Conservation (phyloP, 2,888 invertebrate species). For the Erannis defoliaria region DNA sequence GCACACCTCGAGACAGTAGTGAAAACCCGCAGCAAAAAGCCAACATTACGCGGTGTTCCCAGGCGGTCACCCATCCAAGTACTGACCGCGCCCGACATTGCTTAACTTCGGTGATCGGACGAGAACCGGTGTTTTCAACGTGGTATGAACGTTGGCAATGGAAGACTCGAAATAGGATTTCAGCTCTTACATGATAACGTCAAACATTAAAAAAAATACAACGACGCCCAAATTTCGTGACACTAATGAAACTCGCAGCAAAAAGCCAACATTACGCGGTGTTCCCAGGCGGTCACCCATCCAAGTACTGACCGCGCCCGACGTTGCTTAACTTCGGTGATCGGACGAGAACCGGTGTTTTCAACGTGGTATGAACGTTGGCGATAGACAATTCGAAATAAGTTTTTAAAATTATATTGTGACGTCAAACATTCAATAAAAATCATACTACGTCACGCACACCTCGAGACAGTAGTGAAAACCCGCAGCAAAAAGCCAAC, state of each 20-base stretch:
- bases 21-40: conserved; percentile 57
- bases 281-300: conserved; percentile 79
- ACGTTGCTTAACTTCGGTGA: conserved; percentile 79
- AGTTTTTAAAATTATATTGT: too few species aligned
- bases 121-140: conserved; percentile 75
- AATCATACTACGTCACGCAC: too few species aligned
- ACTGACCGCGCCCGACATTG: conserved; percentile 77
- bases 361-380: conserved; percentile 76
- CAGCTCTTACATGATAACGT: too few species aligned
- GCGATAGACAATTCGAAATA: conserved; percentile 42
- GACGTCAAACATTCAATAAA: too few species aligned
- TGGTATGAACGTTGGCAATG: conserved; percentile 49
- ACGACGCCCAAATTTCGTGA: too few species aligned
- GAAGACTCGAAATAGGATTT: too few species aligned
- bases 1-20: too few species aligned
- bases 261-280: too few species aligned
- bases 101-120: conserved; percentile 78
- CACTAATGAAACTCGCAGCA: too few species aligned
- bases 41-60: conserved; percentile 73
- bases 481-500: conserved; percentile 58
- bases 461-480: too few species aligned
- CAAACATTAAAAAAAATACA: too few species aligned
- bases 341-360: conserved; percentile 80
- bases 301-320: conserved; percentile 79
- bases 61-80: conserved; percentile 80